These are phyloP conservation scores for Hypothenemus hampei DNA, from an alignment of 1,140 invertebrate genomes.

Conservation along the genomic window DNA sequence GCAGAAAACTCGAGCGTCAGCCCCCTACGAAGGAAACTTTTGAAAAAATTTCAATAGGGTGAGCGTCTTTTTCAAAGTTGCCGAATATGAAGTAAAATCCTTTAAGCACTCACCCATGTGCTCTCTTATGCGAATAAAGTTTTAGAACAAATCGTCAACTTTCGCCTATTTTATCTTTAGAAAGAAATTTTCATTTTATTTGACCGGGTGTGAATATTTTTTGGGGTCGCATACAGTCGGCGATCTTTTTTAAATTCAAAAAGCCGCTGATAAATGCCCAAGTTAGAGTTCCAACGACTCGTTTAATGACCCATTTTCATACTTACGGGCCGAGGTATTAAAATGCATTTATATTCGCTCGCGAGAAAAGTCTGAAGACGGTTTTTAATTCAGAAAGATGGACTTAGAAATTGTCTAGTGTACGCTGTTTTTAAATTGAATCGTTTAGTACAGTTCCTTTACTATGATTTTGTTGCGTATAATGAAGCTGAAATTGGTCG, in stretches of 20 bases:
- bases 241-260: neutral
- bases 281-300: neutral
- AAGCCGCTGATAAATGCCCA: constrained; percentile 4
- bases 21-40: no score
- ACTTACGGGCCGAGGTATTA: constrained; percentile 1
- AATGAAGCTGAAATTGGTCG: neutral
- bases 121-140: neutral
- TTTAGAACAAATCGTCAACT: neutral
- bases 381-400: neutral
- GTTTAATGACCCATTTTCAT: constrained; percentile 9
- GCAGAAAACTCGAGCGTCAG: no score
- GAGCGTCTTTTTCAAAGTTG: no score
- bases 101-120: neutral
- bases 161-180: neutral
- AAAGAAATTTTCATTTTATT: neutral
- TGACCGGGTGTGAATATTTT: no score
- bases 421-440: neutral
- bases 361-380: neutral
- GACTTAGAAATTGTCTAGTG: neutral
- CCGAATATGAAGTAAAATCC: neutral
- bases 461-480: neutral
- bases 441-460: neutral
- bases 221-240: no score
- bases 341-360: constrained; percentile 3
- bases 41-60: no score